Percentiles rank a stretch among this genome's conserved stretches.
Conservation (phyloP, 2,888 invertebrate species). For the Sylvicola cinctus region DNA sequence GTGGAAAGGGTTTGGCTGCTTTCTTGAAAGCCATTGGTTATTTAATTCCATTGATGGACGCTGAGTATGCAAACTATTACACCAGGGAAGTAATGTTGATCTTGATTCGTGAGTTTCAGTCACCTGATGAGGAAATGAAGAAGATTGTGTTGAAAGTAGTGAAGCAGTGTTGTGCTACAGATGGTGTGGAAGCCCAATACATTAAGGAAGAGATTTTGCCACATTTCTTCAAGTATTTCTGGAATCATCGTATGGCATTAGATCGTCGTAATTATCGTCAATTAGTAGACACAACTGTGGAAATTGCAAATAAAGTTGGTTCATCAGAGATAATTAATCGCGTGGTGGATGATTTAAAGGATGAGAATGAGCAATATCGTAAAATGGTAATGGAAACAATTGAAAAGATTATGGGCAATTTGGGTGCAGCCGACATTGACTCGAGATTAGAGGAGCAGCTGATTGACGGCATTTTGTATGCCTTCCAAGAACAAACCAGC, state of each 20-base stretch:
- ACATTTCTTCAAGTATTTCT: constrained; percentile 97
- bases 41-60: constrained; percentile 98
- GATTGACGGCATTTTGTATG: constrained; percentile 97
- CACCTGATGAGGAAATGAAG: constrained; percentile 99
- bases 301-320: constrained; percentile 99
- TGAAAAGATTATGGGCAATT: constrained; percentile 93
- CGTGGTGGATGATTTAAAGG: constrained; percentile 97
- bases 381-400: constrained; percentile 99
- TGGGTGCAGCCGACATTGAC: constrained; percentile 96
- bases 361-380: constrained; percentile 97
- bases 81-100: constrained; percentile 88
- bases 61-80: constrained; percentile 98
- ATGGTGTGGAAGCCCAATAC: constrained; percentile 98
- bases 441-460: constrained; percentile 94
- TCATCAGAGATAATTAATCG: constrained; percentile 97
- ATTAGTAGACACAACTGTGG: constrained; percentile 97
- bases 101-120: constrained; percentile 96
- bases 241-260: constrained; percentile 99
- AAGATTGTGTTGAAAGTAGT: constrained; percentile 99
- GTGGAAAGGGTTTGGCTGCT: constrained; percentile 90
- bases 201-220: constrained; percentile 98
- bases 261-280: constrained; percentile 95
- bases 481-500: constrained; percentile 99
- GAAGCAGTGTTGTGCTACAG: constrained; percentile 98
- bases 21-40: constrained; percentile 99